Evolutionary conservation across 2,113 vertebrate genomes (phyloP).

Genomic region (Tonatia bakeri): DNA sequence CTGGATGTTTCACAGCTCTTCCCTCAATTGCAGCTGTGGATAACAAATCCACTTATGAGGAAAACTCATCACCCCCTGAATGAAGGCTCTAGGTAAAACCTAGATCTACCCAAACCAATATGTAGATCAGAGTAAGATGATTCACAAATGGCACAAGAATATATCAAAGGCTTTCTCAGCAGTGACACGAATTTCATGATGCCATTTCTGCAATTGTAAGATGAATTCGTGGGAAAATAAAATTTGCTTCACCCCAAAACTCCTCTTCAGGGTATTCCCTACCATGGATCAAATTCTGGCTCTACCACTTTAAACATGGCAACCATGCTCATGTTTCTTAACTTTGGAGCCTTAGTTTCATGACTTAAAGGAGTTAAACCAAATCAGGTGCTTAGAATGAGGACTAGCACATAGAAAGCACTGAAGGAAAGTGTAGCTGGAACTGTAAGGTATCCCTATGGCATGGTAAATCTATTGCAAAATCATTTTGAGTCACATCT

Average conservation of each 20-base stretch:
- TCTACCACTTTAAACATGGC: not conserved
- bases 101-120: not conserved
- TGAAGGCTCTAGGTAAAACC: not conserved
- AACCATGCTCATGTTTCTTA: not conserved
- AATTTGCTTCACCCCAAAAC: not conserved
- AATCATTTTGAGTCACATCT: not conserved
- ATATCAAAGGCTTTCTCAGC: not conserved
- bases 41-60: not conserved
- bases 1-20: not conserved
- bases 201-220: not conserved
- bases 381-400: not conserved
- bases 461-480: not conserved
- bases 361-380: not conserved
- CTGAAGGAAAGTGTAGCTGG: not conserved
- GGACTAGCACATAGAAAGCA: not conserved
- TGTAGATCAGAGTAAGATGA: not conserved
- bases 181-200: not conserved
- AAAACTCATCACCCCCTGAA: not conserved
- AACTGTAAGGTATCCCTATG: not conserved
- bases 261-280: not conserved
- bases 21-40: not conserved
- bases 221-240: not conserved
- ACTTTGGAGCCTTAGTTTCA: not conserved
- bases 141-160: not conserved
- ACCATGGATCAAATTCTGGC: not conserved